Base-by-base conservation (phyloP, 1,140 invertebrate species). In the Tetragnatha versicolor region DNA sequence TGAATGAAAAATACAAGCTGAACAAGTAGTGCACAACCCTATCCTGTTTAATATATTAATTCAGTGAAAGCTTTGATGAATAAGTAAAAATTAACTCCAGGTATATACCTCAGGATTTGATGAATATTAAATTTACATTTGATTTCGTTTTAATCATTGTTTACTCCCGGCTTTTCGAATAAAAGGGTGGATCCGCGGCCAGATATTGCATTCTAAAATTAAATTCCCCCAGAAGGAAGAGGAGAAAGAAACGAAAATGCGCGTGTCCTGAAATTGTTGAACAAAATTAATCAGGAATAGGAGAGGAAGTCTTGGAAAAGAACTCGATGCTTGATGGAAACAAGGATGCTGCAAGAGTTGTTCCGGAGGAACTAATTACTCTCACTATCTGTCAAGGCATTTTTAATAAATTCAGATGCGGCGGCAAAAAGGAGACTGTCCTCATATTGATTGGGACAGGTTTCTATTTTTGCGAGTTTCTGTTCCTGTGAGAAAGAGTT, bases 381-480 rank as follows among this genome's bases (percentile, higher is more conserved):
- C 51, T 39, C 6, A 73, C 60, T 73, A 45, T 58, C 35, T 29
- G 51, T 45, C 47, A 35, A 39, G 22, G 35, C 17, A 60, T 39
- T 73, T 73, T 73, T 73, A 60, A 60, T 60, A 35, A 51, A 73
- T 55, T 49, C 51, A 45, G 20, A 65, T 65, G n/a, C n/a, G n/a
- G n/a, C n/a, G n/a, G n/a, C n/a, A n/a, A n/a, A n/a, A n/a, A n/a
- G n/a, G n/a, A n/a, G n/a, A n/a, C n/a, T n/a, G n/a, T n/a, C n/a
- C n/a, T n/a, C n/a, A n/a, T n/a, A n/a, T n/a, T n/a, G n/a, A n/a
- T n/a, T n/a, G n/a, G n/a, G n/a, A n/a, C n/a, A n/a, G n/a, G n/a
- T n/a, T n/a, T n/a, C n/a, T n/a, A n/a, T n/a, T n/a, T n/a, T n/a
- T n/a, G n/a, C n/a, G n/a, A n/a, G n/a, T n/a, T n/a, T n/a, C n/a